Percentiles rank a stretch among this genome's conserved stretches.
phyloP scores from a whole-genome alignment of 92 coral and sea anemone genomes.

The Epizoanthus rinbou region DNA sequence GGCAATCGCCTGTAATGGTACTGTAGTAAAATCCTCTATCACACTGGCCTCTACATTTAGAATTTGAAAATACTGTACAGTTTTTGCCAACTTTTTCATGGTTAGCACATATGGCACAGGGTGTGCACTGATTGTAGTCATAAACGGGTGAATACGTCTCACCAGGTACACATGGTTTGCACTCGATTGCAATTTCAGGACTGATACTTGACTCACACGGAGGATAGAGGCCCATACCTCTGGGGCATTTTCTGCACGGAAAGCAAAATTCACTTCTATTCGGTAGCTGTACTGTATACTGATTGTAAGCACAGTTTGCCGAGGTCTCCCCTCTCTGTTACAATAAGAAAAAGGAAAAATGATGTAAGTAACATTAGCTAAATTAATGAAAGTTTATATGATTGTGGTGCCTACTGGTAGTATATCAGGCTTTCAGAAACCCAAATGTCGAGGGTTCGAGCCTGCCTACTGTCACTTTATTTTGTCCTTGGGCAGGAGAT shows the following conservation, averaged over 20 bases:
- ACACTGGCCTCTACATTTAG: constrained; percentile 7
- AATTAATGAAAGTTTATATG: too few relatives aligned
- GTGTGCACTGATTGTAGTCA: background rate
- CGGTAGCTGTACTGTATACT: constrained; percentile 8
- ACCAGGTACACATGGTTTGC: constrained; percentile 11
- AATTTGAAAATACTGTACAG: constrained; percentile 23
- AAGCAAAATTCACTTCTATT: constrained; percentile 19
- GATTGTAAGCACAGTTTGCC: background rate
- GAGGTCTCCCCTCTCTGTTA: background rate
- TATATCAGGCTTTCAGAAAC: too few relatives aligned
- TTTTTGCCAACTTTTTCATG: background rate
- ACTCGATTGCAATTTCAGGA: background rate
- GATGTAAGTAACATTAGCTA: too few relatives aligned
- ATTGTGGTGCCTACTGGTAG: too few relatives aligned
- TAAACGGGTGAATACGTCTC: constrained; percentile 17
- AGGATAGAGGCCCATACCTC: constrained; percentile 17
- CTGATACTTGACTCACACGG: background rate
- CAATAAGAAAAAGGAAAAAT: background rate
- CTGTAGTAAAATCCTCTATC: constrained; percentile 8
- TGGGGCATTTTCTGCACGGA: constrained; percentile 3
- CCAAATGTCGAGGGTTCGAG: too few relatives aligned
- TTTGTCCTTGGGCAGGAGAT: too few relatives aligned
- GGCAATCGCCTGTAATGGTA: constrained; percentile 3
- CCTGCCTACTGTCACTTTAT: too few relatives aligned
- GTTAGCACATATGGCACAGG: constrained; percentile 14